Conservation (phyloP, 2,113 vertebrate genomes). For the Podilymbus podiceps region DNA sequence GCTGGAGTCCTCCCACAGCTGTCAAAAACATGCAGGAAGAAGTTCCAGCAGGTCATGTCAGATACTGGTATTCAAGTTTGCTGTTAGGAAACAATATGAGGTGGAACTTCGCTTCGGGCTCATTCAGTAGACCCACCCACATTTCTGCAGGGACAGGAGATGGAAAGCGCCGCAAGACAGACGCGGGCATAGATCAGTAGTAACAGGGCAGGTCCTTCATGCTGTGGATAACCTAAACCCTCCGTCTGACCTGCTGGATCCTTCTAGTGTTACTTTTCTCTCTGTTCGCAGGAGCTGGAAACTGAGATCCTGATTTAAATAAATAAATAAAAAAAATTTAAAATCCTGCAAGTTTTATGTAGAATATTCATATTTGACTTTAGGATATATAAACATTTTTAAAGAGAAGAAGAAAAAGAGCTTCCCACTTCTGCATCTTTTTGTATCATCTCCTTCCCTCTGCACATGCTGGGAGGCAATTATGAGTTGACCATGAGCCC, state of each 20-base stretch:
- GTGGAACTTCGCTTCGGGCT: neutral
- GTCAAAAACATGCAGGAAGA: slow-evolving; percentile 31
- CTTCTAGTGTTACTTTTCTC: neutral
- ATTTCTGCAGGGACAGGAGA: neutral
- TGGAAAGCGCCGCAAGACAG: neutral
- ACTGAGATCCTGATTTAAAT: neutral
- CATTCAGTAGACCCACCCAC: neutral
- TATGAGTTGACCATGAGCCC: neutral
- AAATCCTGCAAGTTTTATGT: neutral
- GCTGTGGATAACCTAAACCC: neutral
- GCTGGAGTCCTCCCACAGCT: slow-evolving; percentile 26
- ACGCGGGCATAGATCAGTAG: neutral
- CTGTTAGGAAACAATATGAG: neutral
- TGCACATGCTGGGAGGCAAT: neutral
- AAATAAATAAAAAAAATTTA: neutral
- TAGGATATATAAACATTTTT: neutral
- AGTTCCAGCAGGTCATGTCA: slow-evolving; percentile 36
- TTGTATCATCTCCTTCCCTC: neutral
- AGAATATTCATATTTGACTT: neutral
- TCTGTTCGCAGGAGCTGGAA: neutral
- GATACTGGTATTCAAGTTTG: neutral
- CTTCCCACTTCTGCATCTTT: neutral
- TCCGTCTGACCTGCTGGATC: neutral
- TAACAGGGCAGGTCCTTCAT: neutral
- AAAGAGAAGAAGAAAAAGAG: neutral